Evolutionary conservation across 2,113 vertebrate species (phyloP).

Genomic region (Xenus cinereus): DNA sequence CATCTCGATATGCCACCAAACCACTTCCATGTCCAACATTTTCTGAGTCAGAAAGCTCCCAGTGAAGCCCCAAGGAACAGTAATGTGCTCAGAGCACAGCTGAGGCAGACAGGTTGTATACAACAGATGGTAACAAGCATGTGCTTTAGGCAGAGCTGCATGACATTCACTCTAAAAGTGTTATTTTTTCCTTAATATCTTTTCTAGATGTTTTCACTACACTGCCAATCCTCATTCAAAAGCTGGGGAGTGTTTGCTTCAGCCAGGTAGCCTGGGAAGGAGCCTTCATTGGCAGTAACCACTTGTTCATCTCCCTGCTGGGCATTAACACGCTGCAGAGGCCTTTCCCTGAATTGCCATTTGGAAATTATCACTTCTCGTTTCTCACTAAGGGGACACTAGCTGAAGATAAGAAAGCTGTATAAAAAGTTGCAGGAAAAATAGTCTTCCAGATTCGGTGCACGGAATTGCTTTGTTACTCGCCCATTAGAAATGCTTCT

Average conservation of each 20-base stretch:
- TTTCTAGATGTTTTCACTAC: neutral
- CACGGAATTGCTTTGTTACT: neutral
- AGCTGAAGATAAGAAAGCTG: neutral
- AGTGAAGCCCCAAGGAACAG: neutral
- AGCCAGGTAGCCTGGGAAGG: neutral
- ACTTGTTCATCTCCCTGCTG: neutral
- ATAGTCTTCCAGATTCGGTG: neutral
- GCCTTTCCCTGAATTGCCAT: neutral
- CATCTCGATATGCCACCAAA: neutral
- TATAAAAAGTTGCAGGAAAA: neutral
- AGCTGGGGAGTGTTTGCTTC: neutral
- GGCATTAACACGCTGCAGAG: neutral
- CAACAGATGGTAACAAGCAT: constrained; percentile 44
- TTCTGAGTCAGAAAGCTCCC: constrained; percentile 9
- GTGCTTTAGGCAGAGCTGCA: constrained; percentile 22
- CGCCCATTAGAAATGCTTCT: neutral
- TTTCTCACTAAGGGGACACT: neutral
- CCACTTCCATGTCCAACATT: neutral
- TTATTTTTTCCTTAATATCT: constrained; percentile 5
- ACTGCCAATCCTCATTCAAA: neutral
- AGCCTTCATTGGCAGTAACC: neutral
- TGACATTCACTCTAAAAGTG: constrained; percentile 20
- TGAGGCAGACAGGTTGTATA: constrained; percentile 23
- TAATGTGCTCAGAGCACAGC: constrained; percentile 2
- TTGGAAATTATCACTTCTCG: neutral